A percentile compares a stretch with the other conserved stretches of the same genome.
Conservation (phyloP, 2,797 vertebrate genomes). For the Microhierax caerulescens region DNA sequence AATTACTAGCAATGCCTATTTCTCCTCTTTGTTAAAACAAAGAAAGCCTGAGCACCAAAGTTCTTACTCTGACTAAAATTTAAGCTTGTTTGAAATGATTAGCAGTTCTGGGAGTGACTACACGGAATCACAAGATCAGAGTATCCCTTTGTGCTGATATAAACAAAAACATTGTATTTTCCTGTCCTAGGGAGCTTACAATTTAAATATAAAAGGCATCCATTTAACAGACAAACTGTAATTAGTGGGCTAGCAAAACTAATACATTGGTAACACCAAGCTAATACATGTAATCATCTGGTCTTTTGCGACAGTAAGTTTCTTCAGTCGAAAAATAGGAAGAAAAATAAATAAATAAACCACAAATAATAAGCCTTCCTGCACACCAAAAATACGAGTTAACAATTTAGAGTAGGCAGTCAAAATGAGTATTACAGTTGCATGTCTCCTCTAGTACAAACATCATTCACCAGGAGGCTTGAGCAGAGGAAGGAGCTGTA, state of each 20-base stretch:
- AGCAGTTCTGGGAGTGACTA: not conserved
- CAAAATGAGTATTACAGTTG: not conserved
- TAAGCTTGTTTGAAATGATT: not conserved
- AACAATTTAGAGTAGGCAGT: not conserved
- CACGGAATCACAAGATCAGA: not conserved
- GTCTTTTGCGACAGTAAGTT: not conserved
- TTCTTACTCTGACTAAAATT: not conserved
- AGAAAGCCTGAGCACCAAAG: not conserved
- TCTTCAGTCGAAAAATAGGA: not conserved
- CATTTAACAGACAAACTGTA: not conserved
- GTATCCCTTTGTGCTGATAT: not conserved
- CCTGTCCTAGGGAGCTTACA: not conserved
- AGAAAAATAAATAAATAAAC: not conserved
- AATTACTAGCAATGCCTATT: not conserved
- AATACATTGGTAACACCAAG: not conserved
- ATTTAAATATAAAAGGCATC: constrained; percentile 8
- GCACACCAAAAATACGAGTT: accelerated
- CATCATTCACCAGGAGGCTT: not conserved
- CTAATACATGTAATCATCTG: not conserved
- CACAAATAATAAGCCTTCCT: not conserved
- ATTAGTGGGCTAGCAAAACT: constrained; percentile 3
- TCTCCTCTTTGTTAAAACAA: not conserved
- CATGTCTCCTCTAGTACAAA: not conserved
- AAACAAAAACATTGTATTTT: not conserved
- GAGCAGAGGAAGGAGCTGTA: not conserved